phyloP scores from a whole-genome alignment of 35 echinoderm and acorn worm species.

The Apostichopus parvimensis region DNA sequence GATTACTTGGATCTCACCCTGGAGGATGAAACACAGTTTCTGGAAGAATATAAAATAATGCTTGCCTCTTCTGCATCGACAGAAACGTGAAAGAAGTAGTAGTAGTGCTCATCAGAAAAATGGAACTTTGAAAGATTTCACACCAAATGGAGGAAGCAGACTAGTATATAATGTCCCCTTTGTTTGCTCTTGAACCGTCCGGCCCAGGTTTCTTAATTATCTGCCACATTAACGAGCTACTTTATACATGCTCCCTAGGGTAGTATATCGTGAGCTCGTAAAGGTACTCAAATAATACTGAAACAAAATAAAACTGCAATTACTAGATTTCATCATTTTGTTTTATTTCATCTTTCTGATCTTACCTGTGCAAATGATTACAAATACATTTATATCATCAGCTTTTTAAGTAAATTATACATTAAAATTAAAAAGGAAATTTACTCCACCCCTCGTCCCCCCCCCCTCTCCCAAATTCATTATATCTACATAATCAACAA shows the following conservation, averaged over 20 bases:
- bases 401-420: constrained; percentile 7
- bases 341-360: neutral
- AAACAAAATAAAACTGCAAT: neutral
- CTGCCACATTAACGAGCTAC: neutral
- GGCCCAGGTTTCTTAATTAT: too few relatives aligned
- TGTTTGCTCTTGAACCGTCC: too few relatives aligned
- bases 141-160: too few relatives aligned
- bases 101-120: neutral
- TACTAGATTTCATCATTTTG: neutral
- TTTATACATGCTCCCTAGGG: neutral
- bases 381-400: constrained; percentile 34
- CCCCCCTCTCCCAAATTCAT: neutral
- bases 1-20: constrained; percentile 88
- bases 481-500: neutral
- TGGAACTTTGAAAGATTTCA: too few relatives aligned
- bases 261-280: neutral
- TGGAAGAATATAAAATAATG: constrained; percentile 81
- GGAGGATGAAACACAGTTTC: constrained; percentile 84
- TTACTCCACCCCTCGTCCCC: neutral
- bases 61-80: constrained; percentile 45
- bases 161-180: too few relatives aligned
- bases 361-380: constrained; percentile 6
- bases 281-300: neutral
- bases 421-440: neutral
- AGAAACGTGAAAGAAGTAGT: neutral